Conservation (phyloP, 2,888 invertebrate species). For the Thecophora atra region DNA sequence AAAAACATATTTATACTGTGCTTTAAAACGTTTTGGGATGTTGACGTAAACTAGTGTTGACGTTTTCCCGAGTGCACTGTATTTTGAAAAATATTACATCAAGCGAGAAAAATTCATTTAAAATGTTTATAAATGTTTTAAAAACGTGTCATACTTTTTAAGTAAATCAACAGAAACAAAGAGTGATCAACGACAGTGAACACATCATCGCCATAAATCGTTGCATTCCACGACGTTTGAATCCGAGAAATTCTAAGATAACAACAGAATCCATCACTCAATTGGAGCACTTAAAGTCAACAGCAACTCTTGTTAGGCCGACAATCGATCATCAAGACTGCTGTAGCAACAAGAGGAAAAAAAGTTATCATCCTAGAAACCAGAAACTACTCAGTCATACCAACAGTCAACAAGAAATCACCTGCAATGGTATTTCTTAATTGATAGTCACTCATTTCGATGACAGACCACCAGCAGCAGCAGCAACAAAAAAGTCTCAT, state of each 20-base stretch:
- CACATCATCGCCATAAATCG: constrained; percentile 34
- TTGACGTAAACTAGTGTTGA: too few relatives aligned
- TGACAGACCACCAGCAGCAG: constrained; percentile 11
- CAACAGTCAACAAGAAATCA: constrained; percentile 13
- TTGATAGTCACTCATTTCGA: constrained; percentile 19
- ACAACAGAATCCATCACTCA: constrained; percentile 6
- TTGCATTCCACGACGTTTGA: background rate
- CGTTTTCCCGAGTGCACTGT: background rate
- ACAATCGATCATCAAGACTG: constrained; percentile 18
- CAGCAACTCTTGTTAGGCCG: constrained; percentile 11
- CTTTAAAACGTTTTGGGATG: too few relatives aligned
- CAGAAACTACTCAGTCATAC: background rate
- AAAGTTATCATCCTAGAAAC: background rate
- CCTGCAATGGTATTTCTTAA: constrained; percentile 32
- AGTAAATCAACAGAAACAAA: too few relatives aligned
- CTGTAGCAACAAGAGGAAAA: background rate
- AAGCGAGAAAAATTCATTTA: too few relatives aligned
- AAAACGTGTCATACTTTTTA: constrained; percentile 27
- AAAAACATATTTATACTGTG: too few relatives aligned
- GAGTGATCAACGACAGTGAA: too few relatives aligned
- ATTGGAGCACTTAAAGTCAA: constrained; percentile 31
- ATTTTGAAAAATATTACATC: too few relatives aligned
- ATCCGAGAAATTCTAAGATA: constrained; percentile 19
- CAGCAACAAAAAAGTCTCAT: background rate
- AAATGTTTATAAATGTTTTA: background rate